A percentile compares a stretch with the other conserved stretches of the same genome.
Evolutionary conservation across 1,140 invertebrate species (phyloP).

Genomic region (Temnothorax nylanderi): DNA sequence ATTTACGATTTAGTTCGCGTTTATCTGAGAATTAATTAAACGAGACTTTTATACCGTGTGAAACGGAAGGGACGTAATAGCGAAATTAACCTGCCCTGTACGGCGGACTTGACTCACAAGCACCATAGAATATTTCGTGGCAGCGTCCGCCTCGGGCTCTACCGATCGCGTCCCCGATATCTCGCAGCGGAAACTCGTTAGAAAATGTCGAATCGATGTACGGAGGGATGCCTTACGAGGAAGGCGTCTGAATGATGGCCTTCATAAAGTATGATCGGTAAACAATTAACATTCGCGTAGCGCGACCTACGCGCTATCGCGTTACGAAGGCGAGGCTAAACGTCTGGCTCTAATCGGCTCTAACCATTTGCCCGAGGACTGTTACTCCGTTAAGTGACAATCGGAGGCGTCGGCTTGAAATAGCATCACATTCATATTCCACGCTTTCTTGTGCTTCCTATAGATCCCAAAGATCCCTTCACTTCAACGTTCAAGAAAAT

Average conservation of each 20-base stretch:
- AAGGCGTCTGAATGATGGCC: constrained; percentile 71
- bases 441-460: constrained; percentile 41
- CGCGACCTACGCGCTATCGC: constrained; percentile 75
- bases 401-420: constrained; percentile 81
- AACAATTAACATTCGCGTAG: constrained; percentile 82
- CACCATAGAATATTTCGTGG: constrained; percentile 61
- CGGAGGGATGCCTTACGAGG: constrained; percentile 67
- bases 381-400: constrained; percentile 85
- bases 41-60: constrained; percentile 21
- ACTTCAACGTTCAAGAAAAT: background rate
- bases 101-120: constrained; percentile 17
- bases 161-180: constrained; percentile 54
- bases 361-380: constrained; percentile 82
- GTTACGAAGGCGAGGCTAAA: constrained; percentile 61
- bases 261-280: constrained; percentile 83
- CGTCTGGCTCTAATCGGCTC: constrained; percentile 57
- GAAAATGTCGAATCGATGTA: constrained; percentile 77
- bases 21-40: constrained; percentile 49
- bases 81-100: constrained; percentile 6
- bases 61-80: constrained; percentile 33
- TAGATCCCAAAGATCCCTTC: constrained; percentile 50
- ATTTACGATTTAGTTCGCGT: constrained; percentile 41
- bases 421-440: constrained; percentile 64
- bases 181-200: constrained; percentile 74
- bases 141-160: constrained; percentile 52